phyloP scores from a whole-genome alignment of 1,140 invertebrate genomes.

The Aphis craccivora region DNA sequence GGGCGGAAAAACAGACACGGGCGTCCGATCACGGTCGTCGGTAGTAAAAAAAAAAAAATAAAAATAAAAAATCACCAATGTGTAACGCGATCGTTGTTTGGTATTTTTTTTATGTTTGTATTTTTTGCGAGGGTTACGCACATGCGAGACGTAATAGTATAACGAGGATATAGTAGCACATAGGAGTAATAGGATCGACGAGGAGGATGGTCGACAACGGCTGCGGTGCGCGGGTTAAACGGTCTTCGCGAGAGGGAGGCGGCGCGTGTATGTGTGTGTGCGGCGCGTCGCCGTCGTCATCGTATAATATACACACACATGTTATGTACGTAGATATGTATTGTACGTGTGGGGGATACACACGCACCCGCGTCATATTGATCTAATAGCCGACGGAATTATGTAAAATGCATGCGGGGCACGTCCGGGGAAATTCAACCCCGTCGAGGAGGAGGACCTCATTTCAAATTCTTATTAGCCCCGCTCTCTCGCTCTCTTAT shows the following conservation, averaged over 20 bases:
- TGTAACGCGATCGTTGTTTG: background rate
- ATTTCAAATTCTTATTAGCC: slow-evolving; percentile 56
- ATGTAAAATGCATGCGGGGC: slow-evolving; percentile 57
- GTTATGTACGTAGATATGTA: background rate
- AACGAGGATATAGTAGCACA: background rate
- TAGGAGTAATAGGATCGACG: background rate
- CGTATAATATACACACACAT: slow-evolving; percentile 13
- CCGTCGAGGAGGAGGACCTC: slow-evolving; percentile 31
- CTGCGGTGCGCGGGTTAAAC: slow-evolving; percentile 1
- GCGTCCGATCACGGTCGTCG: slow-evolving; percentile 1
- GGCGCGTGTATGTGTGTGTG: background rate
- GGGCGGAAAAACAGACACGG: slow-evolving; percentile 22
- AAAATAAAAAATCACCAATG: background rate
- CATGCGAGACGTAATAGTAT: background rate
- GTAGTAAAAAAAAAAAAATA: background rate
- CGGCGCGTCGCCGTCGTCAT: background rate
- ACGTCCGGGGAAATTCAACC: slow-evolving; percentile 55
- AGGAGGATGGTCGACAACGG: background rate
- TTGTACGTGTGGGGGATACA: slow-evolving; percentile 19
- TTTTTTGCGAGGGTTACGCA: background rate
- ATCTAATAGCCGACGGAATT: slow-evolving; percentile 55
- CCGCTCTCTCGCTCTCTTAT: background rate
- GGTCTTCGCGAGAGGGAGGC: background rate
- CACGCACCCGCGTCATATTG: slow-evolving; percentile 43
- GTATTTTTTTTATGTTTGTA: background rate